Base-by-base conservation (phyloP, 2,113 vertebrate genomes). In the Tenrec ecaudatus region DNA sequence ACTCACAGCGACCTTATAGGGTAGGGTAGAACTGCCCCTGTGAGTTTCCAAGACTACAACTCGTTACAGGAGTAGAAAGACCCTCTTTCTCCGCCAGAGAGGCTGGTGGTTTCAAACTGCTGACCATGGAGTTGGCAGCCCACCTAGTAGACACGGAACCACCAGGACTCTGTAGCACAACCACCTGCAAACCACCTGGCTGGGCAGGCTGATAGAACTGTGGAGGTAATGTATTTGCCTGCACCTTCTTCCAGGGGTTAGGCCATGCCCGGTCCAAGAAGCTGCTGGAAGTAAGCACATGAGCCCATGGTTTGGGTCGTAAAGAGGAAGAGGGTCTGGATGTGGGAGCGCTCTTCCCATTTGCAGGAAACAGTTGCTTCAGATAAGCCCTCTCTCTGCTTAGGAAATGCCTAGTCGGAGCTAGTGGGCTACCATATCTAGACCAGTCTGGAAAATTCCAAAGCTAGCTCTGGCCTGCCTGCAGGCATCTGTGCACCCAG, bases 301-400 rank as follows among this genome's bases (percentile, higher is more conserved):
- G 4, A 38, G 27, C 33, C 10, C 3, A 9, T 23, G 14, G 33
- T 10, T 19, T 17, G 25, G 76, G 7, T 27, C 60, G 19, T 25
- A 9, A 20, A 7, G 1, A 20, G 5, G 25, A 76, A 33, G 6
- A 2, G 31, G 12, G 6, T 25, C n/a, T 10, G 1, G 8, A 15
- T 15, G 17, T 4, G 4, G 68, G 43, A 40, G 0, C 0, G 8
- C 27, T 7, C 14, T 31, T 23, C 2, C 14, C 0, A 0, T 17
- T 47, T 22, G 7, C 33, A 38, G 82, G 22, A 23, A 12, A 22
- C 17, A 3, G 6, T 31, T 53, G 38, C 14, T 73, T 86, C n/a
- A 17, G 68, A 33, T 2, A 6, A 73, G 68, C 12, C 31, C 16
- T 7, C 15, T 36, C 16, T 71, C 68, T 64, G 17, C 36, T 57